Base-by-base conservation (phyloP, 92 coral and sea anemone genomes). In the Porites evermanni region DNA sequence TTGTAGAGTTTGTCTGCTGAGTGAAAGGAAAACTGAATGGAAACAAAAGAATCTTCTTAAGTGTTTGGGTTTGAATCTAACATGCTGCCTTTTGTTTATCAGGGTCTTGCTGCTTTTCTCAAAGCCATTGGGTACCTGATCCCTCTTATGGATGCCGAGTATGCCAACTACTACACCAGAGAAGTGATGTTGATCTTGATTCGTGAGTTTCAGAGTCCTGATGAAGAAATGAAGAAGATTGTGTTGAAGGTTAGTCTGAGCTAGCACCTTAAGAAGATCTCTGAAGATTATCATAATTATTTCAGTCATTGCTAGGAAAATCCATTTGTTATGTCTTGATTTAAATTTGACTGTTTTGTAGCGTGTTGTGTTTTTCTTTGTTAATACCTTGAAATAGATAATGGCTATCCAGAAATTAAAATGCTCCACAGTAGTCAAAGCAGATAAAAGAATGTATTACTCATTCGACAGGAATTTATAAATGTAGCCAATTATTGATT, bases 171-270 rank as follows among this genome's bases (percentile, higher is more conserved):
- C 91, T 97, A 97, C 86, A 97, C 99, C 67, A 93, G 98, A 44
- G 99, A 97, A 88, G 99, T 97, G 86, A 97, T 97, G 99, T 86
- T 97, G 88, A 97, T 97, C 93, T 83, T 97, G 88, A 97, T 97
- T 79, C 99, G 99, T 86, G 99, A 97, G 91, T 97, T 97, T 88
- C 99, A 97, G 95, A 95, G 98, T 93, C 99, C 99, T 88, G 99
- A 97, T 59, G 99, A 97, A 74, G 99, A 97, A 77, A 97, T 97
- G 99, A 97, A 97, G 87, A 97, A 97, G 79, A 97, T 97, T 80
- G 99, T 97, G 53, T 88, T 97, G 29, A 97, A 97, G 98, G 99
- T 97, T 70, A 17, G 47, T 47, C 68, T 4, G 52, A 0, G 73
- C 0, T 32, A 6, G 6, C 10, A 9, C 18, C 44, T 65, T 21